Evolutionary conservation across 2,797 vertebrate species (phyloP).

Genomic region (Octomys mimax): DNA sequence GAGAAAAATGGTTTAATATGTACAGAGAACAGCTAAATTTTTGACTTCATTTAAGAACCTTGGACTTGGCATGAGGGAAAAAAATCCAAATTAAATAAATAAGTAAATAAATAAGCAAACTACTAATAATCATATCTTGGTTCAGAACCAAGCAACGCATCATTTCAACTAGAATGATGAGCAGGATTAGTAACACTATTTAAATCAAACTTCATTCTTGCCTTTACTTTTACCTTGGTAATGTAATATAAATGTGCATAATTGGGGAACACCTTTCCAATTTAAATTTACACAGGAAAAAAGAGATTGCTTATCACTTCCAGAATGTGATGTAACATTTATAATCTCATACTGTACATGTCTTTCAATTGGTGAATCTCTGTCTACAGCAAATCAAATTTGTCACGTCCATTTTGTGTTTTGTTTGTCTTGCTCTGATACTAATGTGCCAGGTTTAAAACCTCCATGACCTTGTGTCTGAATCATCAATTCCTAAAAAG

Average conservation of each 20-base stretch:
- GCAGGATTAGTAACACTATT: slow-evolving; percentile 5
- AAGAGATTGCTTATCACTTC: slow-evolving; percentile 65
- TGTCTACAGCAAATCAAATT: slow-evolving; percentile 74
- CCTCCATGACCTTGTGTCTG: slow-evolving; percentile 34
- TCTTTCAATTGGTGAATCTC: not conserved
- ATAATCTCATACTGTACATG: slow-evolving; percentile 71
- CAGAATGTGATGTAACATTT: slow-evolving; percentile 59
- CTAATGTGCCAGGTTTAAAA: slow-evolving; percentile 67
- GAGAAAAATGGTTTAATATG: slow-evolving; percentile 75
- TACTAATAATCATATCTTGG: slow-evolving; percentile 82
- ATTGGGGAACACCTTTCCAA: slow-evolving; percentile 41
- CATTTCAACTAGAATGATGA: slow-evolving; percentile 76
- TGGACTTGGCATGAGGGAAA: slow-evolving; percentile 69
- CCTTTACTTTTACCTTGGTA: slow-evolving; percentile 29
- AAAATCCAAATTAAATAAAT: not conserved
- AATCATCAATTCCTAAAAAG: slow-evolving; percentile 57
- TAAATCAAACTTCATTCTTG: slow-evolving; percentile 41
- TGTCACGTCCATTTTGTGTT: slow-evolving; percentile 65
- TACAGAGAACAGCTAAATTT: slow-evolving; percentile 69
- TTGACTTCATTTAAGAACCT: slow-evolving; percentile 84
- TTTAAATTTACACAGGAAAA: slow-evolving; percentile 75
- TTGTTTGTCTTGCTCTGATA: slow-evolving; percentile 54
- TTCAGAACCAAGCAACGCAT: slow-evolving; percentile 80
- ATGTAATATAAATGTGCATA: slow-evolving; percentile 55
- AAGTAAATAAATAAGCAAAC: not conserved